These are phyloP conservation scores for Pediacus dermestoides DNA, from an alignment of 2,888 invertebrate genomes.

Conservation along the genomic window DNA sequence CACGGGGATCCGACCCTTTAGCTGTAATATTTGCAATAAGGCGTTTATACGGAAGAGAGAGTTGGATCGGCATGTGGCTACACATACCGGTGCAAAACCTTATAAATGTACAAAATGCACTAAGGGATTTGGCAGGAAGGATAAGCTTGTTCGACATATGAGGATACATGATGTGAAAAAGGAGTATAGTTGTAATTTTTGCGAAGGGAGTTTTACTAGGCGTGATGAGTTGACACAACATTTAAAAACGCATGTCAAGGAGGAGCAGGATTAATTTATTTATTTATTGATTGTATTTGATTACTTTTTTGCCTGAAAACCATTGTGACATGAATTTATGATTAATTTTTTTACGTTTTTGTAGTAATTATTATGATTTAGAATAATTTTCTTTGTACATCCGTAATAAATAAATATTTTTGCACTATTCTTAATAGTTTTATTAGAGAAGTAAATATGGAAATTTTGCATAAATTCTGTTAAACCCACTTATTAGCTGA, in stretches of 20 bases:
- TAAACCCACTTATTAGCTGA: too few relatives aligned
- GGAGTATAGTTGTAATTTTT: constrained; percentile 57
- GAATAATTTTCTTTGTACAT: too few relatives aligned
- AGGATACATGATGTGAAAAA: constrained; percentile 58
- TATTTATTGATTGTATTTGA: too few relatives aligned
- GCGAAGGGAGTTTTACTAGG: constrained; percentile 58
- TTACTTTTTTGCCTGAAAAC: too few relatives aligned
- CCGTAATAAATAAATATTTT: too few relatives aligned
- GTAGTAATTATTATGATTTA: too few relatives aligned
- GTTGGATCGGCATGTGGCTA: constrained; percentile 63
- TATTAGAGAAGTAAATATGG: too few relatives aligned
- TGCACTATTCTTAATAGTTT: too few relatives aligned
- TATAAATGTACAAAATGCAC: constrained; percentile 66
- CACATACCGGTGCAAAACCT: constrained; percentile 66
- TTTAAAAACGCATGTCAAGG: constrained; percentile 54
- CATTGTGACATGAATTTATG: too few relatives aligned
- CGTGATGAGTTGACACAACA: constrained; percentile 59
- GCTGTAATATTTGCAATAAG: constrained; percentile 65
- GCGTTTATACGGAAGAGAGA: constrained; percentile 67
- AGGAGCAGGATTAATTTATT: constrained; percentile 8
- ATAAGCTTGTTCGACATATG: constrained; percentile 66
- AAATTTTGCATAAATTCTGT: too few relatives aligned
- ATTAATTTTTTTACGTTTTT: too few relatives aligned
- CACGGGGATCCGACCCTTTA: constrained; percentile 52
- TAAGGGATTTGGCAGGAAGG: constrained; percentile 65